Evolutionary conservation across 2,888 invertebrate genomes (phyloP).

Genomic region (Zootermopsis nevadensis): DNA sequence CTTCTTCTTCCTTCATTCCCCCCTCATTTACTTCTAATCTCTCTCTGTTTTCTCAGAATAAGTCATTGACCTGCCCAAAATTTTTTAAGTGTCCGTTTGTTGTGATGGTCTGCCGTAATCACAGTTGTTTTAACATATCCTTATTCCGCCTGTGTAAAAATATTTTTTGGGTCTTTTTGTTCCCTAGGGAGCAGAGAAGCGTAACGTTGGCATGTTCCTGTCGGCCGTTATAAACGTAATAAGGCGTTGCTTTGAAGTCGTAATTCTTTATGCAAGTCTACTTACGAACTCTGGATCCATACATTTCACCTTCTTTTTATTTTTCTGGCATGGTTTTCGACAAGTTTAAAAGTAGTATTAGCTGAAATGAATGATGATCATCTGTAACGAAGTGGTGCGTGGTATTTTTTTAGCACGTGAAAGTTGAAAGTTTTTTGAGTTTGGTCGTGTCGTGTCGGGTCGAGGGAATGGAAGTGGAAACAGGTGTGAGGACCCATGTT

Average conservation of each 20-base stretch:
- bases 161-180: background rate
- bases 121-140: too few species aligned
- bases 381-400: conserved; percentile 16
- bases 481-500: conserved; percentile 45
- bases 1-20: too few species aligned
- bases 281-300: background rate
- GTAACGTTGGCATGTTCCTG: background rate
- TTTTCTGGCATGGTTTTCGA: conserved; percentile 47
- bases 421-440: conserved; percentile 17
- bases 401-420: conserved; percentile 4
- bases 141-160: too few species aligned
- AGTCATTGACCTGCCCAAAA: too few species aligned
- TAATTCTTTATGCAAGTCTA: background rate
- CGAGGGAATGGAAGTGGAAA: conserved; percentile 3
- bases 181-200: background rate
- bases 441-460: background rate
- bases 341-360: conserved; percentile 49
- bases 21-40: too few species aligned
- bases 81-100: too few species aligned
- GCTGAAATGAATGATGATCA: conserved; percentile 39
- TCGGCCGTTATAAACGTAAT: background rate
- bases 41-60: too few species aligned
- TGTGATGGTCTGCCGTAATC: too few species aligned
- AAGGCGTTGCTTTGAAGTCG: background rate
- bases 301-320: background rate